Conservation (phyloP, 2,888 invertebrate genomes). For the Metellina segmentata region DNA sequence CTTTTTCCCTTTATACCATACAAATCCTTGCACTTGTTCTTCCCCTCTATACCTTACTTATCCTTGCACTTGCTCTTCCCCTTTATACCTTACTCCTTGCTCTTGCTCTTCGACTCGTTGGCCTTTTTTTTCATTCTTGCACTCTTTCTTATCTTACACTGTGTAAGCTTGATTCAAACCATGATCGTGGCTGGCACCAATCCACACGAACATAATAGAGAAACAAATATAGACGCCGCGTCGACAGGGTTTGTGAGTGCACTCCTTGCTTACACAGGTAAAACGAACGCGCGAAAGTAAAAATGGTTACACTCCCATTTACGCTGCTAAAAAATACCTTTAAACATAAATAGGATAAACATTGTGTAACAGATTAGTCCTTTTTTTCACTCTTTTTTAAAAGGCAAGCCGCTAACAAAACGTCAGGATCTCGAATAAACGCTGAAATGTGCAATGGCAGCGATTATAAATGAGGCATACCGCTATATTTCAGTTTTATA, state of each 20-base stretch:
- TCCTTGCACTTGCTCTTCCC: conserved; percentile 24
- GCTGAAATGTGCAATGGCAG: too few relatives aligned
- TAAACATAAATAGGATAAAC: too few relatives aligned
- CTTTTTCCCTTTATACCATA: neutral
- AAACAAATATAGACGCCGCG: conserved; percentile 14
- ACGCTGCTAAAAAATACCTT: neutral
- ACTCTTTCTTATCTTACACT: too few relatives aligned
- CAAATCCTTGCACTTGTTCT: conserved; percentile 1
- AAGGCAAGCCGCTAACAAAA: too few relatives aligned
- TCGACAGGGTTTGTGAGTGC: neutral
- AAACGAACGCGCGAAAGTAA: neutral
- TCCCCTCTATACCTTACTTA: conserved; percentile 19
- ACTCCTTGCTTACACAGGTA: neutral
- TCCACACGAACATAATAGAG: conserved; percentile 32
- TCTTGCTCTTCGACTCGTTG: neutral
- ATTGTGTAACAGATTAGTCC: too few relatives aligned
- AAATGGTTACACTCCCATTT: conserved; percentile 25
- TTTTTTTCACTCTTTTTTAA: too few relatives aligned
- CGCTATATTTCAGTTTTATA: too few relatives aligned
- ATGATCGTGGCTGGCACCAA: conserved; percentile 19
- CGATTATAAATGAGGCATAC: too few relatives aligned
- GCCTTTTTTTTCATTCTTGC: too few relatives aligned
- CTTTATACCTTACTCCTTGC: conserved; percentile 8
- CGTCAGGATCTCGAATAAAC: too few relatives aligned
- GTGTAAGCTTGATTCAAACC: conserved; percentile 11